phyloP scores from a whole-genome alignment of 1,140 invertebrate species.

The Penaeus indicus region DNA sequence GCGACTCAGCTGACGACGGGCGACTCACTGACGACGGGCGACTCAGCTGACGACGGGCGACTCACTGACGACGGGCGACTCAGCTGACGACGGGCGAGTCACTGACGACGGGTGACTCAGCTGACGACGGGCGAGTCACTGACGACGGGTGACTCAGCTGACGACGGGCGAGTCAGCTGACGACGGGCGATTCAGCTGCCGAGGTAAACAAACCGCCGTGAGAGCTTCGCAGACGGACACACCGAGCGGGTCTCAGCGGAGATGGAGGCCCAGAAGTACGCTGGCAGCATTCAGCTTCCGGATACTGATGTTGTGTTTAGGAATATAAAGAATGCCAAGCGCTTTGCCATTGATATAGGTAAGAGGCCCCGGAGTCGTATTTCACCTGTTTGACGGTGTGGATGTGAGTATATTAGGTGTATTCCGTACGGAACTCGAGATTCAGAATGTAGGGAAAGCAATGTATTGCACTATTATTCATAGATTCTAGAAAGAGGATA shows the following conservation, averaged over 20 bases:
- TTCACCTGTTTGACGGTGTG: background rate
- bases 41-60: no score
- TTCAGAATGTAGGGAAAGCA: background rate
- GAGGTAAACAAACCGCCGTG: no score
- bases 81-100: no score
- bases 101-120: no score
- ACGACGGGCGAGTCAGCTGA: no score
- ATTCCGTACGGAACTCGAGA: background rate
- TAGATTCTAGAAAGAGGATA: background rate
- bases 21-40: no score
- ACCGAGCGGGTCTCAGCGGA: background rate
- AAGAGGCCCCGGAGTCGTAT: background rate
- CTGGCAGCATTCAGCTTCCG: conserved; percentile 69
- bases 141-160: no score
- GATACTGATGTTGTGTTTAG: conserved; percentile 76
- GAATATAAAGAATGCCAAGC: conserved; percentile 80
- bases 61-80: no score
- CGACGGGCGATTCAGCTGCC: no score
- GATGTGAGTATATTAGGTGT: no score
- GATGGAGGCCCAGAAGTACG: conserved; percentile 58
- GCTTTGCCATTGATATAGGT: conserved; percentile 83
- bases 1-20: no score
- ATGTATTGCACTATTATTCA: background rate
- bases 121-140: no score
- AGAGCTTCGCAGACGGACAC: background rate